Evolutionary conservation across 2,113 vertebrate genomes (phyloP).

Genomic region (Irena cyanogastra): DNA sequence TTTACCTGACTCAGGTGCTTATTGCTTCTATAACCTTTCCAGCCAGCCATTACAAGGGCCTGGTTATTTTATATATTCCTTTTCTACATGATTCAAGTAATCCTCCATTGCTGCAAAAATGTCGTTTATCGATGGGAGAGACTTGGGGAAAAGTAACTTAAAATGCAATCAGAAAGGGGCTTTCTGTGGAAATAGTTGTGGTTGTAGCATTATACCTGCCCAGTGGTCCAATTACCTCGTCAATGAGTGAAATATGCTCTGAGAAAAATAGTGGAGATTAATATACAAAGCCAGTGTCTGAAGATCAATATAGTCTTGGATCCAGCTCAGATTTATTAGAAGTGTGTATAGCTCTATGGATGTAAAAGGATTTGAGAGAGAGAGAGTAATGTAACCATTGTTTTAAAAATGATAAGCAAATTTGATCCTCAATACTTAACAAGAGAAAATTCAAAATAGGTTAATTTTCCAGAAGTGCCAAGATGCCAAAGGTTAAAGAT

Average conservation of each 20-base stretch:
- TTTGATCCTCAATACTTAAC: not conserved
- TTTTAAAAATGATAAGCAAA: not conserved
- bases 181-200: not conserved
- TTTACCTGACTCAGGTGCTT: not conserved
- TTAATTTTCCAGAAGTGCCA: not conserved
- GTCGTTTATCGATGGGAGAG: not conserved
- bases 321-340: not conserved
- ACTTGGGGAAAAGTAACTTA: not conserved
- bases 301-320: constrained; percentile 30
- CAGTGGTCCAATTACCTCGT: not conserved
- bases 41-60: not conserved
- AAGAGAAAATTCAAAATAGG: not conserved
- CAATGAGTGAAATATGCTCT: constrained; percentile 18
- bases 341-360: not conserved
- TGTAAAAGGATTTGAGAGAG: not conserved
- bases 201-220: not conserved
- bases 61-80: not conserved
- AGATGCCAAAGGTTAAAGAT: not conserved
- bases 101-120: not conserved
- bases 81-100: not conserved
- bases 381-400: not conserved
- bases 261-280: not conserved
- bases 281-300: not conserved
- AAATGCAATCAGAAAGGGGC: not conserved
- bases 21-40: not conserved